These are phyloP conservation scores for Sanderia malayensis DNA, from an alignment of 30 jellyfish, hydroid and myxozoan species.

Conservation along the genomic window DNA sequence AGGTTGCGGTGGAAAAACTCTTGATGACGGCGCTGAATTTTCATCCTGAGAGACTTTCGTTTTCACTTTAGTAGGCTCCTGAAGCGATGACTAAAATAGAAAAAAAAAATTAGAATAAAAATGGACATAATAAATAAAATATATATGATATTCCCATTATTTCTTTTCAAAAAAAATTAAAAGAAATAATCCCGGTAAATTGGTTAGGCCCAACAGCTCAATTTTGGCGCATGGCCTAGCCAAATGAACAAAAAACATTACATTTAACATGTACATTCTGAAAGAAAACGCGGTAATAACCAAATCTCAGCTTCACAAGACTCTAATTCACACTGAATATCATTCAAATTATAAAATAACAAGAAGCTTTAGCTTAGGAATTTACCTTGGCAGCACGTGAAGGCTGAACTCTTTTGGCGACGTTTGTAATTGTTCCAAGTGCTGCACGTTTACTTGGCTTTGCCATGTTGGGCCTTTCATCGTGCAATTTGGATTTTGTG, in stretches of 20 bases:
- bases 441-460: slow-evolving; percentile 90
- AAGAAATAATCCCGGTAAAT: too few relatives aligned
- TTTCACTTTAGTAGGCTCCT: background rate
- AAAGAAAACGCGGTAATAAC: too few relatives aligned
- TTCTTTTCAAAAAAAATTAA: too few relatives aligned
- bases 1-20: too few relatives aligned
- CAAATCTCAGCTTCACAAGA: background rate
- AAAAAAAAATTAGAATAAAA: too few relatives aligned
- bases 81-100: background rate
- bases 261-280: too few relatives aligned
- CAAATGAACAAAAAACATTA: too few relatives aligned
- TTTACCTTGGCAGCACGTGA: slow-evolving; percentile 90
- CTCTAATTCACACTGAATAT: background rate
- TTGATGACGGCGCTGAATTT: background rate
- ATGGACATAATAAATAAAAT: too few relatives aligned
- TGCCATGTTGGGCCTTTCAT: slow-evolving; percentile 57
- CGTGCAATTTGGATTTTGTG: slow-evolving; percentile 66
- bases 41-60: background rate
- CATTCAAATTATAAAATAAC: background rate
- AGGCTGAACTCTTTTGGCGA: slow-evolving; percentile 87
- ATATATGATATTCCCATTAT: too few relatives aligned
- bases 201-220: too few relatives aligned
- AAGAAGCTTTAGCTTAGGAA: background rate
- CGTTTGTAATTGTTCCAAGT: slow-evolving; percentile 79
- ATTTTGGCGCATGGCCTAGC: too few relatives aligned